Evolutionary conservation across 2,888 invertebrate species (phyloP), one percentile per base, ranked within the genome.

Genomic region (Macropis europaea): DNA sequence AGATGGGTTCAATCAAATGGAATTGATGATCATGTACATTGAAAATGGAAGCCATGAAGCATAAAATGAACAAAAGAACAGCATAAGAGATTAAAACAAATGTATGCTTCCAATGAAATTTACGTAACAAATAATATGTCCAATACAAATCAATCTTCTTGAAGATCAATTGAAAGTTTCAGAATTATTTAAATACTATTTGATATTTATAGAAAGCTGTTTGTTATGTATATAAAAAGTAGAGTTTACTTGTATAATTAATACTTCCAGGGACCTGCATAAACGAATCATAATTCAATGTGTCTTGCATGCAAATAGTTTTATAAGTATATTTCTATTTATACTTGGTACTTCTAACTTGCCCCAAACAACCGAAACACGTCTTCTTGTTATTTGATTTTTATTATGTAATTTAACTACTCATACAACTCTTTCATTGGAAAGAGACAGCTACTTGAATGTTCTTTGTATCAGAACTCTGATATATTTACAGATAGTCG

Each of bases 161-260:
- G 52, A 28, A 47, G 61, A 68, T 56, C 34, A 38, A 57, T 32
- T 40, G 48, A 59, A 70, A 70, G 34, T 53, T 79, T 59, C 61
- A 34, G 56, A 42, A 75, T 76, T 68, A 67, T 71, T 76, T 75
- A 70, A 68, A 57, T 64, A 64, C 19, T 42, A 56, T 17, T 62
- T 45, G 28, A 71, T 75, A 64, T 67, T 75, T 71, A 59, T 72
- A 68, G 38, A 48, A 22, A 71, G 53, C 34, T 61, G 30, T 67
- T 75, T 74, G 74, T 66, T 70, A 68, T 76, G 71, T 73, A 73
- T 75, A 76, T 76, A 76, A 72, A 68, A 61, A 60, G 42, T 75
- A 76, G 64, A 72, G 50, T 71, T 74, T 66, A 74, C 61, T 70
- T 74, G 26, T 67, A 75, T 63, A 75, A 60, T 61, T 60, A 57